Conservation (phyloP, 2,888 invertebrate genomes). For the Coleophora flavipennella region DNA sequence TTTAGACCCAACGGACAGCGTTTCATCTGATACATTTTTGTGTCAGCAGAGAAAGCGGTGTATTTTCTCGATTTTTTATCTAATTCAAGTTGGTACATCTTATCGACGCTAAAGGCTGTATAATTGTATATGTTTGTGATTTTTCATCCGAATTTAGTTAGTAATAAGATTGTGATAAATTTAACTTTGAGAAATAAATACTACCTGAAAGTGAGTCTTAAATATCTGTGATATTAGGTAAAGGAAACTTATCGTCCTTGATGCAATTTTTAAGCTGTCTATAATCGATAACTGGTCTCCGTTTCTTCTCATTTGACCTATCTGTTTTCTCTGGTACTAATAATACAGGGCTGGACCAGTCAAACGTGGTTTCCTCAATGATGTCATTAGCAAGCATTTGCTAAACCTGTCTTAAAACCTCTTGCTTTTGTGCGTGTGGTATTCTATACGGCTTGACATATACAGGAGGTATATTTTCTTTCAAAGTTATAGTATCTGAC, state of each 20-base stretch:
- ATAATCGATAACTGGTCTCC: neutral
- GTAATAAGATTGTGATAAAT: constrained; percentile 13
- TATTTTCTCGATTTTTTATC: constrained; percentile 8
- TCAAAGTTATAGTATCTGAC: neutral
- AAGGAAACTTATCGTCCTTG: neutral
- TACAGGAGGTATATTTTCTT: neutral
- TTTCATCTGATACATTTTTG: constrained; percentile 13
- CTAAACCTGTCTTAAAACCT: neutral
- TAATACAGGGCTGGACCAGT: neutral
- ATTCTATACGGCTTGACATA: neutral
- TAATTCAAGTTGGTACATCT: constrained; percentile 8
- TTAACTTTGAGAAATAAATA: constrained; percentile 6
- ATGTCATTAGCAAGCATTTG: neutral
- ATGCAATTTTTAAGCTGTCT: neutral
- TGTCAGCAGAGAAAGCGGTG: constrained; percentile 13
- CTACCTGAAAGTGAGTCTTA: constrained; percentile 2
- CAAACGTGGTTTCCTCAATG: neutral
- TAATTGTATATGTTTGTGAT: constrained; percentile 11
- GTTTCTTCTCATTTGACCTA: neutral
- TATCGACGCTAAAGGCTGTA: constrained; percentile 12
- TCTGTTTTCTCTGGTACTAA: neutral
- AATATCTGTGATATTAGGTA: neutral
- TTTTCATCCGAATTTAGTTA: constrained; percentile 6
- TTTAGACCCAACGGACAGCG: constrained; percentile 15
- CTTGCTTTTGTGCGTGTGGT: neutral